A percentile compares a stretch with the other conserved stretches of the same genome.
Evolutionary conservation across 2,888 invertebrate genomes (phyloP).

Genomic region (Rambutsinella grinnellia): DNA sequence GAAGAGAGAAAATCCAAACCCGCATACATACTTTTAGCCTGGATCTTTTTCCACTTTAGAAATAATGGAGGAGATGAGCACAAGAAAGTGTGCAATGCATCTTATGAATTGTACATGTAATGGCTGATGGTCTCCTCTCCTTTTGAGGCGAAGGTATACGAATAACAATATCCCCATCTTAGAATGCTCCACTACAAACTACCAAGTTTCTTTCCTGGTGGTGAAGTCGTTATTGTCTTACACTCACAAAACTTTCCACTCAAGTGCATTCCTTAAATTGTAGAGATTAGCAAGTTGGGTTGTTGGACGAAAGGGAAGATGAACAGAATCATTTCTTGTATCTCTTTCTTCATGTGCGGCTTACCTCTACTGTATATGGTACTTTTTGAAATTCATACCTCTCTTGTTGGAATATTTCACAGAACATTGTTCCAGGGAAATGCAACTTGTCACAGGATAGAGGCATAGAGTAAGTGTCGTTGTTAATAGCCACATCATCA

Average conservation of each 20-base stretch:
- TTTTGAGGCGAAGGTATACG: constrained; percentile 1
- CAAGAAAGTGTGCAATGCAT: constrained; percentile 11
- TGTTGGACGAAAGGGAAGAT: background rate
- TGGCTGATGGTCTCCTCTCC: constrained; percentile 6
- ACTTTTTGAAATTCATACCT: too few relatives aligned
- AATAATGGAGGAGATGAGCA: background rate
- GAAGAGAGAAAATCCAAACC: too few relatives aligned
- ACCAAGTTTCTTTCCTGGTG: background rate
- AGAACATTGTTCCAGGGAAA: too few relatives aligned
- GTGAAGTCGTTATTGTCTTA: background rate
- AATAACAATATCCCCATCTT: background rate
- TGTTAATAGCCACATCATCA: too few relatives aligned
- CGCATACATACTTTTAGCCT: too few relatives aligned
- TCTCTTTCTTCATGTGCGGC: background rate
- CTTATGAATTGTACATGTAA: constrained; percentile 38
- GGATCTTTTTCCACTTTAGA: background rate
- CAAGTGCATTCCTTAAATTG: background rate
- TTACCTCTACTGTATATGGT: background rate
- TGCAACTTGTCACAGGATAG: too few relatives aligned
- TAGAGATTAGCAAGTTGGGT: background rate
- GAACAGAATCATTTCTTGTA: background rate
- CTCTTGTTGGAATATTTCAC: too few relatives aligned
- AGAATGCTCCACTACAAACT: background rate
- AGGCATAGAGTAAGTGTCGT: too few relatives aligned
- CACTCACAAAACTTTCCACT: background rate